Evolutionary conservation across 2,888 invertebrate genomes (phyloP), one percentile per base, ranked within the genome.

Genomic region (Encarsia formosa): DNA sequence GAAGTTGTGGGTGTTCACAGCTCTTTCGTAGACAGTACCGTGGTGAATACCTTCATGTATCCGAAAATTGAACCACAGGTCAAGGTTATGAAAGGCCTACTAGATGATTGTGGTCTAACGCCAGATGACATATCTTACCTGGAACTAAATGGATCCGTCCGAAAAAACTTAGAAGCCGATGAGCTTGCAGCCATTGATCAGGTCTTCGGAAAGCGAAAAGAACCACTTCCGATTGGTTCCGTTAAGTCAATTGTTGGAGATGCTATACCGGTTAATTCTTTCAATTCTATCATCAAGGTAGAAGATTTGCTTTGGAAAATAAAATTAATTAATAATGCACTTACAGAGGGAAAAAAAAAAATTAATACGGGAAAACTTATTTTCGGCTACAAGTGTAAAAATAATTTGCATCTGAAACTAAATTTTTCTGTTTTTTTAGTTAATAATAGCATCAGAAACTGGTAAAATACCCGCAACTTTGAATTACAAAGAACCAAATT

Each of bases 111-210:
- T 40, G 50, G 49, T 5, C 26, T 63, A 16, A 19, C 22, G 13
- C 60, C 60, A n/a, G 44, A 32, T 41, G 49, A 57, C 11, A 24
- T 63, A 6, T 41, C 51, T 1, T 63, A 56, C 26, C 16, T 63
- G 4, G 63, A 63, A 13, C 62, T 61, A 20, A 67, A 84, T 67
- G 83, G 83, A 16, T 82, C 81, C 23, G 83, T 83, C 43, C 80
- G 80, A 4, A 79, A 69, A 20, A 76, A 79, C 22, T 79, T 81
- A n/a, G 59, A 60, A 38, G 45, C 53, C 2, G 32, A 46, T 18
- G 63, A 62, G 40, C 24, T 54, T 4, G 42, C 50, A 20, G 59
- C 62, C 2, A 59, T 63, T 6, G 60, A 61, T 18, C 11, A 26
- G 3, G 54, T 59, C 11, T 56, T 58, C 32, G 56, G 57, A 15